Base-by-base conservation (phyloP, 2,113 vertebrate genomes). In the Centropristis striata region DNA sequence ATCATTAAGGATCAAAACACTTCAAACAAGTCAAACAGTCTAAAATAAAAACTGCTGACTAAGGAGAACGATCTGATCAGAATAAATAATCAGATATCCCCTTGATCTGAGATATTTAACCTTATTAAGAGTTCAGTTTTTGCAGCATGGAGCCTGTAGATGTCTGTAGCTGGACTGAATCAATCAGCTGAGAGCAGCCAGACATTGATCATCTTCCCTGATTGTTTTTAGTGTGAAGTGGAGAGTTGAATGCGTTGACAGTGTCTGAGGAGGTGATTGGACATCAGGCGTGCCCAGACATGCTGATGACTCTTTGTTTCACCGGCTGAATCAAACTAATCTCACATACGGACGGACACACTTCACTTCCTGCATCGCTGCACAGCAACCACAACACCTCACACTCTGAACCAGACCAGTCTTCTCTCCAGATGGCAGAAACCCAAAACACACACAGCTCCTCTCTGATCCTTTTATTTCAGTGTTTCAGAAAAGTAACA, bases 301-400 rank as follows among this genome's bases (percentile, higher is more conserved):
- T 42, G 89, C 73, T 86, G 80, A 46, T 36, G 32, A 72, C 28
- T 75, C 75, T 86, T 88, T 92, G 86, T 90, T 82, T 78, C 53
- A 49, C 28, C 37, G 27, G 63, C 54, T 47, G 84, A 39, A 82
- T 81, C 46, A 80, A 67, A 84, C 57, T 49, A 59, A 32, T 64
- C 71, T 64, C 71, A 18, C 49, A 68, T 27, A 64, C 32, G 11
- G 64, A 69, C 72, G 82, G n/a, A n/a, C n/a, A n/a, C n/a, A n/a
- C n/a, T n/a, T n/a, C 67, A n/a, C 77, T 73, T 81, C 71, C 66
- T 71, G 74, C 75, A 42, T 71, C 42, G 78, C 80, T 88, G 79
- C 92, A 89, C 88, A 90, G 90, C 87, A 94, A 94, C 92, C 82
- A 88, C 82, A 88, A 88, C 79, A 81, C 68, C 54, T 71, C 15